These are phyloP conservation scores for Perdita meconis DNA, from an alignment of 2,888 invertebrate genomes.

Conservation along the genomic window DNA sequence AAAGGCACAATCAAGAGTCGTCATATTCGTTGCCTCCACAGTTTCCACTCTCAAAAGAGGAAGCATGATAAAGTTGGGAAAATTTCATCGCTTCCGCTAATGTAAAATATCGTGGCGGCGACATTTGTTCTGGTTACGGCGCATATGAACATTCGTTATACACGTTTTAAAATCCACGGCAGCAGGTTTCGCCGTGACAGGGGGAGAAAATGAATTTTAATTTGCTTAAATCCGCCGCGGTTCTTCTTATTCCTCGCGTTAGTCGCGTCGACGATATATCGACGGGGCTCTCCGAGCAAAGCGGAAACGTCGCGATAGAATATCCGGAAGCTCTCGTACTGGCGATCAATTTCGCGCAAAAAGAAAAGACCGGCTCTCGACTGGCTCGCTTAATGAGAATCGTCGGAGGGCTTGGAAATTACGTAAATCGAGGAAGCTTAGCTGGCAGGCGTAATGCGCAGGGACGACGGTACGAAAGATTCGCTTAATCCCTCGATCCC, in stretches of 20 bases:
- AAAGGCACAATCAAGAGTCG: too few species aligned
- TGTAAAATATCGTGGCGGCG: conserved; percentile 16
- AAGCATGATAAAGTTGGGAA: conserved; percentile 16
- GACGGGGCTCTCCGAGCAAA: background rate
- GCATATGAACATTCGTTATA: conserved; percentile 37
- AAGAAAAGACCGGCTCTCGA: conserved; percentile 18
- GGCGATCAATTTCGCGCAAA: conserved; percentile 41
- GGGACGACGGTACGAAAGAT: conserved; percentile 13
- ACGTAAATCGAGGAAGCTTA: conserved; percentile 43
- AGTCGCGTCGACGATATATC: conserved; percentile 3
- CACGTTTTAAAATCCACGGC: conserved; percentile 7
- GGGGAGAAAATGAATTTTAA: conserved; percentile 47
- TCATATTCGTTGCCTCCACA: background rate
- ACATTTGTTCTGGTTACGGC: conserved; percentile 34
- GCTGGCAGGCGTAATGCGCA: conserved; percentile 30
- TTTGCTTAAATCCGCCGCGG: conserved; percentile 32
- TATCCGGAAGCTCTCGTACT: conserved; percentile 30
- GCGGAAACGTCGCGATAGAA: conserved; percentile 16
- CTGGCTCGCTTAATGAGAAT: conserved; percentile 47
- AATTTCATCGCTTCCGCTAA: conserved; percentile 19
- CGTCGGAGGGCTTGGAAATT: conserved; percentile 49
- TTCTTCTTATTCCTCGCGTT: conserved; percentile 8
- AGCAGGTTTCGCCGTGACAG: background rate
- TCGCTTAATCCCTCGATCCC: conserved; percentile 52
- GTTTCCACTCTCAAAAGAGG: background rate